Evolutionary conservation across 2,113 vertebrate genomes (phyloP).

Genomic region (Neogale vison): DNA sequence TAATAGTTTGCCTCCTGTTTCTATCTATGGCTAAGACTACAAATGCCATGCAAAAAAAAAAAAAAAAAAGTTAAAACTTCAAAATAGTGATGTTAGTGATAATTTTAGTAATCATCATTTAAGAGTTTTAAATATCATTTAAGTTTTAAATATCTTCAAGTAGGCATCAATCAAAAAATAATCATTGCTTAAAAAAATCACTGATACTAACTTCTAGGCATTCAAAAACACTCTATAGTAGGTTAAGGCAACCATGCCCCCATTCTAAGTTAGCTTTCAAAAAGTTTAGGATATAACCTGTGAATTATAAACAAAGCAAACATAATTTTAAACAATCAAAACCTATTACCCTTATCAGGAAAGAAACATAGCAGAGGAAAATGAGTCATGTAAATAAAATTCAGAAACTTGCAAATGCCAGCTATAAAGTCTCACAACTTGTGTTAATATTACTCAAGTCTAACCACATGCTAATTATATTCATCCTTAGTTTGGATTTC

Average conservation of each 20-base stretch:
- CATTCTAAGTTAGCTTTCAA: background rate
- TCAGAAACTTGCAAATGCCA: background rate
- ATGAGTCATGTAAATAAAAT: conserved; percentile 19
- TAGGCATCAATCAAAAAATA: background rate
- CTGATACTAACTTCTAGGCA: background rate
- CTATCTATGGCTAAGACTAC: conserved; percentile 50
- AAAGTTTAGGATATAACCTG: background rate
- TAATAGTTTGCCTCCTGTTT: conserved; percentile 55
- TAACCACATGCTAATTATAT: background rate
- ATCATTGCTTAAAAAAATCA: background rate
- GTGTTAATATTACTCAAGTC: background rate
- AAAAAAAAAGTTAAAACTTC: conserved; percentile 50
- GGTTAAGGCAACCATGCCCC: background rate
- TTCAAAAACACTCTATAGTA: background rate
- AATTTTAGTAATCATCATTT: conserved; percentile 37
- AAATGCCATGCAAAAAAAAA: conserved; percentile 11
- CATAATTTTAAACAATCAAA: conserved; percentile 5
- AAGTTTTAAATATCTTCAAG: conserved; percentile 51
- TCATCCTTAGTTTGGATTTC: background rate
- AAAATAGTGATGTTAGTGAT: conserved; percentile 36
- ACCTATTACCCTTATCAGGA: background rate
- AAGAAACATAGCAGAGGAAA: background rate
- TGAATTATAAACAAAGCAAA: conserved; percentile 39
- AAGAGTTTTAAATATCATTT: background rate
- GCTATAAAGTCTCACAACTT: background rate